A percentile compares a stretch with the other conserved stretches of the same genome.
phyloP scores from a whole-genome alignment of 2,888 invertebrate species.

The Linyphia triangularis region DNA sequence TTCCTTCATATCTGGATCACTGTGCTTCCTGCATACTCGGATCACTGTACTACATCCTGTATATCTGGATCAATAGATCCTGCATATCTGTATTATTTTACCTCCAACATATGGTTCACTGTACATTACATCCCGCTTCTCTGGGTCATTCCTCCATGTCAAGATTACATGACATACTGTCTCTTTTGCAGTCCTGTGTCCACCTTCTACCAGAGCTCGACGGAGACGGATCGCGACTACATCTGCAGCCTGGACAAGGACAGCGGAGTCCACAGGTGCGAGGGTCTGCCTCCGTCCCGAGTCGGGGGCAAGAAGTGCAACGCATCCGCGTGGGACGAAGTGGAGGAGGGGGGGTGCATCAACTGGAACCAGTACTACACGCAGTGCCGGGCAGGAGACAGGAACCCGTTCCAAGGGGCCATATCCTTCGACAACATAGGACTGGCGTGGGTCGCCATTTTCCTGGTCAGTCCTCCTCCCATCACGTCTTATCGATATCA shows the following conservation, averaged over 20 bases:
- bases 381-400: slow-evolving; percentile 92
- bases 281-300: slow-evolving; percentile 88
- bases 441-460: slow-evolving; percentile 99
- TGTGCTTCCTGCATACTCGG: no score
- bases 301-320: slow-evolving; percentile 88
- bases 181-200: slow-evolving; percentile 82
- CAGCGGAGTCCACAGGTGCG: slow-evolving; percentile 95
- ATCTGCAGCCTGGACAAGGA: slow-evolving; percentile 96
- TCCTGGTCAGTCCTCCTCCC: slow-evolving; percentile 92
- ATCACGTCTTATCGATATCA: no score
- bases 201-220: slow-evolving; percentile 85
- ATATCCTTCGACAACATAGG: slow-evolving; percentile 99
- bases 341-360: slow-evolving; percentile 88
- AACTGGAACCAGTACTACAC: slow-evolving; percentile 99
- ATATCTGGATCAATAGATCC: no score
- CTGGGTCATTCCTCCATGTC: no score
- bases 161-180: not conserved
- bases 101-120: no score
- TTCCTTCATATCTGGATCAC: no score
- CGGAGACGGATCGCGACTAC: slow-evolving; percentile 87
- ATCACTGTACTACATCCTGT: no score
- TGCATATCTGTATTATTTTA: no score
- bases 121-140: no score
- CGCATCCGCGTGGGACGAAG: slow-evolving; percentile 83
- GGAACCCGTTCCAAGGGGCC: slow-evolving; percentile 99